Conservation (phyloP, 2,888 invertebrate species). For the Limnephilus marmoratus region DNA sequence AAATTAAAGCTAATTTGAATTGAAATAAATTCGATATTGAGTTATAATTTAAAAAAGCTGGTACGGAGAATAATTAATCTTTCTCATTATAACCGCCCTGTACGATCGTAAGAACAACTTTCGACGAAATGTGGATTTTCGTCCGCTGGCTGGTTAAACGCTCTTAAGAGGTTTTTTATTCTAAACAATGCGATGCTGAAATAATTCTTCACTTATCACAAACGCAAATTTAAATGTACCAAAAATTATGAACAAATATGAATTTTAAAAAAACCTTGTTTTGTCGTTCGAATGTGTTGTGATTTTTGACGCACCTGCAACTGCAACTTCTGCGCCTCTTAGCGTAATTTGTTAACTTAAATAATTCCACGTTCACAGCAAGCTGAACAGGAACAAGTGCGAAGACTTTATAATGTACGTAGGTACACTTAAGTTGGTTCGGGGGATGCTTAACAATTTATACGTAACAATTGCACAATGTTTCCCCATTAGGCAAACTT, state of each 20-base stretch:
- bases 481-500: slow-evolving; percentile 35
- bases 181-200: neutral
- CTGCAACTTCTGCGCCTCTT: neutral
- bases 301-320: neutral
- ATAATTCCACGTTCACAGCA: neutral
- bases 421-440: neutral
- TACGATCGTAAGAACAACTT: too few relatives aligned
- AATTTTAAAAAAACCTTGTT: neutral
- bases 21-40: too few relatives aligned
- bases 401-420: neutral
- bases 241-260: too few relatives aligned
- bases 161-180: too few relatives aligned
- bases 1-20: too few relatives aligned
- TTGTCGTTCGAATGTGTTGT: neutral
- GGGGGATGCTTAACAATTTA: slow-evolving; percentile 36
- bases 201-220: neutral
- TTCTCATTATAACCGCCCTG: too few relatives aligned
- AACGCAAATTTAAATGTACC: neutral
- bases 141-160: too few relatives aligned
- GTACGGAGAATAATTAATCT: too few relatives aligned
- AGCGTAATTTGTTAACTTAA: neutral
- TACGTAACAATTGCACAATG: slow-evolving; percentile 33
- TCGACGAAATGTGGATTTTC: too few relatives aligned
- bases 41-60: too few relatives aligned
- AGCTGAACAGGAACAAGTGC: neutral